These are phyloP conservation scores for Tinamus guttatus DNA, from an alignment of 2,113 vertebrate genomes.

Conservation along the genomic window DNA sequence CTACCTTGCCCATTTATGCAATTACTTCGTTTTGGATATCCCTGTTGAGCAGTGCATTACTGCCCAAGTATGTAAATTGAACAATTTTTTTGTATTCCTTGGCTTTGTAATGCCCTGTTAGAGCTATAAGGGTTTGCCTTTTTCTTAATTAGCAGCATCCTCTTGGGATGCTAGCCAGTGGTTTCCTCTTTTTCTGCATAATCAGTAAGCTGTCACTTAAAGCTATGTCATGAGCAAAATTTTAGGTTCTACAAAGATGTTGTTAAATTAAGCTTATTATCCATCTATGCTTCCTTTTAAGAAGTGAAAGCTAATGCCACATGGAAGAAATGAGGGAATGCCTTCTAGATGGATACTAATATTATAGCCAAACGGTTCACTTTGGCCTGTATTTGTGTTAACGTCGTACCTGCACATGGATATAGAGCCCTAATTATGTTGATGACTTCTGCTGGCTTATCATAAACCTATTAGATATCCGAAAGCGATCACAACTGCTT, in stretches of 20 bases:
- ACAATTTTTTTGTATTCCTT: background rate
- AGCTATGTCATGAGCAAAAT: background rate
- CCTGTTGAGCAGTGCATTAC: background rate
- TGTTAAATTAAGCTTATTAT: background rate
- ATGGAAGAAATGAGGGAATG: background rate
- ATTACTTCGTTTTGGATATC: background rate
- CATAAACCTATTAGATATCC: background rate
- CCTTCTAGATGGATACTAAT: background rate
- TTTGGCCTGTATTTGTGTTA: conserved; percentile 14
- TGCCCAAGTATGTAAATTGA: background rate
- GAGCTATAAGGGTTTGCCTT: background rate
- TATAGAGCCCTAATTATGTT: background rate
- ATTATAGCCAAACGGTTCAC: background rate
- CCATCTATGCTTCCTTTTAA: background rate
- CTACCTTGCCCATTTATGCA: background rate
- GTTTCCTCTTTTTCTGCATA: background rate
- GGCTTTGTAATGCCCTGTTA: background rate
- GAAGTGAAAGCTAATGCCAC: background rate
- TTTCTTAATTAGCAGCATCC: background rate
- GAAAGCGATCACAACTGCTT: background rate
- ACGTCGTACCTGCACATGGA: background rate
- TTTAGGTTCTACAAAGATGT: background rate
- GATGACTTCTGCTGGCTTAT: background rate
- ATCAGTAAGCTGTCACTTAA: background rate
- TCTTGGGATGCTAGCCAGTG: background rate